Evolutionary conservation across 2,888 invertebrate species (phyloP), one percentile per base, ranked within the genome.

Genomic region (Busseola fusca): DNA sequence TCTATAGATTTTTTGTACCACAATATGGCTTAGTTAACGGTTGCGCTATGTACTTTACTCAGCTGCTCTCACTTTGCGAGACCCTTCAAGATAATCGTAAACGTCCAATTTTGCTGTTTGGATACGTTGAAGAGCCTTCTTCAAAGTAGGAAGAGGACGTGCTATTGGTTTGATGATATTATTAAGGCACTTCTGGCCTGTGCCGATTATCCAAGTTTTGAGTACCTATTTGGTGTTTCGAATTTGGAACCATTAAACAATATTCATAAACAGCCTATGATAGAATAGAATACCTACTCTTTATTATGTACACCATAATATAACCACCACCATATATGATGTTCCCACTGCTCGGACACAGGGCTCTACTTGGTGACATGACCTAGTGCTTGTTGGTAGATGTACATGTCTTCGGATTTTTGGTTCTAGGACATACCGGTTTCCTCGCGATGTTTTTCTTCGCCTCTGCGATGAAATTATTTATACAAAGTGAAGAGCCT

Each of bases 1-100:
- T 87, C 83, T 81, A 88, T 89, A 76, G 80, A 75, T 79, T 85
- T 88, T 88, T 86, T 86, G 62, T 81, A 69, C 60, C 45, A 58
- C 65, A 73, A 69, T 71, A 67, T 66, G 64, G 58, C 58, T 71
- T 76, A 64, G 78, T 52, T 72, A 83, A 68, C 83, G 58, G 73
- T 76, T 50, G 25, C 40, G 37, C 56, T n/a, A 48, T 45, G 69
- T 37, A 66, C 34, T 52, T 76, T 76, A 59, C 27, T 52, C 45
- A 59, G 50, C 25, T 76, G 58, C 69, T 66, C 74, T 71, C 52
- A 45, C 67, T 72, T 65, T 14, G 54, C 60, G 30, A 64, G 60
- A 70, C 71, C 62, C 72, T 72, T 60, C 48, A 60, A 75, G 72
- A 72, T 77, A 63, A 77, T 74, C 68, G 67, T 58, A 34, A 34